Percentiles rank a stretch among this genome's conserved stretches.
Conservation (phyloP, 2,797 vertebrate genomes). For the Molossus molossus region DNA sequence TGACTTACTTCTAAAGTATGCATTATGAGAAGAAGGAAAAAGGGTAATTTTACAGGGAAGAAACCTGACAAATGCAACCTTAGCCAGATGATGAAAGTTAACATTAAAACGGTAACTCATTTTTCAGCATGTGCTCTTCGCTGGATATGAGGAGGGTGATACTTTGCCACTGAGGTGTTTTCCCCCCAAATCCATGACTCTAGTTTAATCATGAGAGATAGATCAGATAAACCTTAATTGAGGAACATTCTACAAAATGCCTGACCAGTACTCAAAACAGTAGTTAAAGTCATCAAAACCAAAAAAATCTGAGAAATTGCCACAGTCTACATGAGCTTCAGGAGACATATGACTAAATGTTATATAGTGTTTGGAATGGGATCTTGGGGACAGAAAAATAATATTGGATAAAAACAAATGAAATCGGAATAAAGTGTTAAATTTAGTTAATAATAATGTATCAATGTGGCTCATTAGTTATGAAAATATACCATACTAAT, state of each 20-base stretch:
- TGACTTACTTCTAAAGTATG: background rate
- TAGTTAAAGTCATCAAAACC: background rate
- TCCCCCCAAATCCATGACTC: background rate
- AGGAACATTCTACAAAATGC: background rate
- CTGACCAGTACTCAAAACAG: background rate
- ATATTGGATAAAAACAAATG: background rate
- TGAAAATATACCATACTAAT: background rate
- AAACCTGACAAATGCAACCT: background rate
- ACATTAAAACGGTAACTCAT: background rate
- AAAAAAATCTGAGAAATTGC: background rate
- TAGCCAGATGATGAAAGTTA: background rate
- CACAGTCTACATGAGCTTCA: background rate
- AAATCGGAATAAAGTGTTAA: background rate
- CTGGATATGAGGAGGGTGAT: background rate
- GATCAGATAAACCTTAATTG: background rate
- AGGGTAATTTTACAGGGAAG: background rate
- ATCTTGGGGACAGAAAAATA: background rate
- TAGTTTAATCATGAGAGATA: background rate
- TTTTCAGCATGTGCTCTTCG: background rate
- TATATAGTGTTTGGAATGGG: background rate
- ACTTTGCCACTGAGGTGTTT: background rate
- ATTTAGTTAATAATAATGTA: background rate
- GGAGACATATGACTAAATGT: background rate
- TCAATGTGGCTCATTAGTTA: background rate
- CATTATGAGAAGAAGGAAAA: background rate